A percentile compares a stretch with the other conserved stretches of the same genome.
Evolutionary conservation across 1,140 invertebrate species (phyloP).

Genomic region (Kradibia gibbosae): DNA sequence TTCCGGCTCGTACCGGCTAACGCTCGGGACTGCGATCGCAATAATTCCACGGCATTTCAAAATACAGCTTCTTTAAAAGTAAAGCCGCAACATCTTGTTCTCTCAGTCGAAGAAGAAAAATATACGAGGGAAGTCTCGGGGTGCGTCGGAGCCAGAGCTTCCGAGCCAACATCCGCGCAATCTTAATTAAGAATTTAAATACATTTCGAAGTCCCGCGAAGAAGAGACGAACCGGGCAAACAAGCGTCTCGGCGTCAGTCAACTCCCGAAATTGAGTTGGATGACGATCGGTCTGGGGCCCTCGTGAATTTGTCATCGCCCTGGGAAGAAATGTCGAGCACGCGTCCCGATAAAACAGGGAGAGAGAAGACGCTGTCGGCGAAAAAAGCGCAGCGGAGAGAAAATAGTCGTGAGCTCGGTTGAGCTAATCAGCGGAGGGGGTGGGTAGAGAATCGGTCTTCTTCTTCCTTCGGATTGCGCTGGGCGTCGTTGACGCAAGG

Average conservation of each 20-base stretch:
- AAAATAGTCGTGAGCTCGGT: not conserved
- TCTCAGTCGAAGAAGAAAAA: not conserved
- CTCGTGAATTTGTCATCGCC: conserved; percentile 48
- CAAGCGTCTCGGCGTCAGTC: not conserved
- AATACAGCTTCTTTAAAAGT: not conserved
- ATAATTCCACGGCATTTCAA: not conserved
- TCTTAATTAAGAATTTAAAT: conserved; percentile 6
- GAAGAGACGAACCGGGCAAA: not conserved
- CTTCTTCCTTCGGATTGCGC: conserved; percentile 30
- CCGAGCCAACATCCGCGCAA: not conserved
- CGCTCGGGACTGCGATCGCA: not conserved
- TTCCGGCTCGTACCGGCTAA: not conserved
- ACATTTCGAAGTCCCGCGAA: not conserved
- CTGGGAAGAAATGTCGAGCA: conserved; percentile 19
- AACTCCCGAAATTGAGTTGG: conserved; percentile 9
- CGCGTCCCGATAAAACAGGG: conserved; percentile 25
- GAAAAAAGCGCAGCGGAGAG: conserved; percentile 37
- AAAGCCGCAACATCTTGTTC: not conserved
- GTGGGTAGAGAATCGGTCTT: conserved; percentile 6
- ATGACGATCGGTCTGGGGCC: not conserved
- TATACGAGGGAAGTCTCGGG: too few species aligned
- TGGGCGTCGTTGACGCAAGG: not conserved
- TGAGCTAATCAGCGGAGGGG: not conserved
- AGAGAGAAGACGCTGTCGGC: not conserved
- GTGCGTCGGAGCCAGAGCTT: not conserved